A percentile compares a stretch with the other conserved stretches of the same genome.
phyloP scores from a whole-genome alignment of 2,113 vertebrate species.

The Strix uralensis region DNA sequence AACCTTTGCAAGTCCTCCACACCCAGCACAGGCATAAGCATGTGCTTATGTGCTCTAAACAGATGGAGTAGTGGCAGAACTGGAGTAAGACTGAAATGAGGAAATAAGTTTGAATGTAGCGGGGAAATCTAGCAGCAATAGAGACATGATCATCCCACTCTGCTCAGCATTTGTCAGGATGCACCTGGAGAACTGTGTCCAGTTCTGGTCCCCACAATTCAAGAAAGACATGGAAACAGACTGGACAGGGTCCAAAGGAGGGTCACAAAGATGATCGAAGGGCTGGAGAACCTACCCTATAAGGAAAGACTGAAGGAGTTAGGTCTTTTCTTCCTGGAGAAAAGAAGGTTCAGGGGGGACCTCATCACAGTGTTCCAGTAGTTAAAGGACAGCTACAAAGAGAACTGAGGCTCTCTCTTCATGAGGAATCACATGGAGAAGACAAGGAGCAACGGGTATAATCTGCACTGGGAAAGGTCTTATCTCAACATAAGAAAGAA shows the following conservation, averaged over 20 bases:
- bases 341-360: not conserved
- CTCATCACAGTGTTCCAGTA: not conserved
- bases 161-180: not conserved
- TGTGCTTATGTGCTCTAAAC: not conserved
- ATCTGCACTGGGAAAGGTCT: not conserved
- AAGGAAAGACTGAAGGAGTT: not conserved
- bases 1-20: not conserved
- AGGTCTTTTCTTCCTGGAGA: not conserved
- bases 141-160: not conserved
- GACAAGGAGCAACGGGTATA: not conserved
- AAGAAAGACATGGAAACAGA: not conserved
- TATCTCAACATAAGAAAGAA: not conserved
- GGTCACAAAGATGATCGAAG: not conserved
- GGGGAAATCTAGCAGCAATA: not conserved
- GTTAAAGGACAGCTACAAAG: not conserved
- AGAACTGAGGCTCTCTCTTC: not conserved
- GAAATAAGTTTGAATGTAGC: not conserved
- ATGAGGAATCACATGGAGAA: not conserved
- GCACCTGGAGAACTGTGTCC: not conserved
- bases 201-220: not conserved
- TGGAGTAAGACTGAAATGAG: not conserved
- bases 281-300: not conserved
- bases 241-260: not conserved
- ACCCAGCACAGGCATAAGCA: not conserved
- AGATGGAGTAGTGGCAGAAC: not conserved